phyloP scores from a whole-genome alignment of 2,113 vertebrate genomes.

The Cinclus cinclus region DNA sequence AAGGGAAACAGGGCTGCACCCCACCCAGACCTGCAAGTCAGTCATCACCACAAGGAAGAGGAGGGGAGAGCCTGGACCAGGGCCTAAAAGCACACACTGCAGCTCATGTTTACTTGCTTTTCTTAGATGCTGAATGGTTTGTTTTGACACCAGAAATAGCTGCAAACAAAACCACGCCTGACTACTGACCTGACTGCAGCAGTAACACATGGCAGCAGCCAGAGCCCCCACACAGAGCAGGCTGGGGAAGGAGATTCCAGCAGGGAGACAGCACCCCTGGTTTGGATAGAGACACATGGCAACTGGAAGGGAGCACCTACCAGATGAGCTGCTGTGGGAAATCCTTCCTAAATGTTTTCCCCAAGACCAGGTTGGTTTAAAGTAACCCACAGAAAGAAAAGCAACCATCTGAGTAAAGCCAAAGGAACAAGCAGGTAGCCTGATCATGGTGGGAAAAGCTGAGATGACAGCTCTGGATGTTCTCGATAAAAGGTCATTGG shows the following conservation, averaged over 20 bases:
- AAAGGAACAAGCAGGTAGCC: neutral
- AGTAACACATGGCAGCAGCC: neutral
- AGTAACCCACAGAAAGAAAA: neutral
- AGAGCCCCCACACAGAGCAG: neutral
- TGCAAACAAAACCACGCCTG: neutral
- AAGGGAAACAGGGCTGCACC: neutral
- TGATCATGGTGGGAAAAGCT: neutral
- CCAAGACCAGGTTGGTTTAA: neutral
- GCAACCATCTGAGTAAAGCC: neutral
- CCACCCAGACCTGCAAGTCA: neutral
- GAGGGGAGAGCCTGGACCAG: neutral
- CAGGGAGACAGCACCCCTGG: neutral
- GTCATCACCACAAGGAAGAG: neutral
- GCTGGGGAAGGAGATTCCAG: neutral
- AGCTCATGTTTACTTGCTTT: neutral
- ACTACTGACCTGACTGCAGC: neutral
- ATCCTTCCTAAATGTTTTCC: neutral
- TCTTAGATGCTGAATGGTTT: neutral
- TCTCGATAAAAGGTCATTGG: neutral
- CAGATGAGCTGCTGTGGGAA: neutral
- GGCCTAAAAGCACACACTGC: neutral
- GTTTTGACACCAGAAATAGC: neutral
- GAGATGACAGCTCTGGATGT: neutral
- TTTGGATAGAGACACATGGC: neutral
- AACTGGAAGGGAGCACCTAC: neutral